Percentiles rank a stretch among this genome's conserved stretches.
Evolutionary conservation across 2,888 invertebrate species (phyloP).

Genomic region (Sphaerophoria taeniata): DNA sequence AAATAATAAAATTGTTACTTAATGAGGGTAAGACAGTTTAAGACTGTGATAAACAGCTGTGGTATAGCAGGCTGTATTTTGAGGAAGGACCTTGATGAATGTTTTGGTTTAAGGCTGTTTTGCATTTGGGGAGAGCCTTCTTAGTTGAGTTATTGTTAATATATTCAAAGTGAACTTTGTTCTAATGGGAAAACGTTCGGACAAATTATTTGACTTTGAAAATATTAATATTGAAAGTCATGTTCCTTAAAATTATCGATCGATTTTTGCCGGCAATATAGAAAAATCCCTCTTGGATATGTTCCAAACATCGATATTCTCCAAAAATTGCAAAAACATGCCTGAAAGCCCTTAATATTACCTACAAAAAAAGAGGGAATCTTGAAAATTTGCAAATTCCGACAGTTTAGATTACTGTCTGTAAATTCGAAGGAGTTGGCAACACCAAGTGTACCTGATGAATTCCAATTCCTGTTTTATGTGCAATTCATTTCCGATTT

Average conservation of each 20-base stretch:
- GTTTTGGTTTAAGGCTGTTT: constrained; percentile 4
- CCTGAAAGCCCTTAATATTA: too few relatives aligned
- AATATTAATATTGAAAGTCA: too few relatives aligned
- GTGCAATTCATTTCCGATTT: constrained; percentile 57
- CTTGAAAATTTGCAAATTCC: neutral
- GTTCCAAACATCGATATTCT: too few relatives aligned
- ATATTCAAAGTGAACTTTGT: constrained; percentile 4
- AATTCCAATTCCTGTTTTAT: constrained; percentile 49
- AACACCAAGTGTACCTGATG: neutral
- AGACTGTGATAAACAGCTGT: constrained; percentile 51
- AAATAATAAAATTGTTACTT: constrained; percentile 63
- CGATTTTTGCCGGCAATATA: too few relatives aligned
- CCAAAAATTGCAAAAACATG: too few relatives aligned
- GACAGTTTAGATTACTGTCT: neutral
- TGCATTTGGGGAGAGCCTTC: neutral
- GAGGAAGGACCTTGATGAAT: neutral
- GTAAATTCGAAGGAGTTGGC: neutral
- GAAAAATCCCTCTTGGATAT: too few relatives aligned
- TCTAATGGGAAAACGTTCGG: neutral
- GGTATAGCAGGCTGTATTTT: constrained; percentile 25
- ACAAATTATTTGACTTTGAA: neutral
- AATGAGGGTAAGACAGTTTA: constrained; percentile 59
- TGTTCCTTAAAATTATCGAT: too few relatives aligned
- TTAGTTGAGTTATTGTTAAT: neutral
- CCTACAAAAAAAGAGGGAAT: neutral